A percentile compares a stretch with the other conserved stretches of the same genome.
These are phyloP conservation scores for Rhyzopertha dominica DNA, from an alignment of 1,140 invertebrate genomes.

Conservation along the genomic window DNA sequence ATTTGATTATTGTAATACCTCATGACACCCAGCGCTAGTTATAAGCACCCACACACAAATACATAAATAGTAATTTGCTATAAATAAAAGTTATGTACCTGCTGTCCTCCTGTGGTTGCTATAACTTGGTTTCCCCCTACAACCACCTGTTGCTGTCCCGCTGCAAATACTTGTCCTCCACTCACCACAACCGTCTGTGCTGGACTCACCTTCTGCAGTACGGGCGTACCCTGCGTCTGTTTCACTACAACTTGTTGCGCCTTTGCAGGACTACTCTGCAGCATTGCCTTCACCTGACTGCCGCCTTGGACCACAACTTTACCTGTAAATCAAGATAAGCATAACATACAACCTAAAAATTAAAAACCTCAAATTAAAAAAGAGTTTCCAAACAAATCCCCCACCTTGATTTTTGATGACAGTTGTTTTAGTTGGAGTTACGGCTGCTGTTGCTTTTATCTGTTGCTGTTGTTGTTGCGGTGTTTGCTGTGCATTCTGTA, in stretches of 20 bases:
- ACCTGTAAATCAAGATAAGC: too few relatives aligned
- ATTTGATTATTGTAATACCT: too few relatives aligned
- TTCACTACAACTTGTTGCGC: conserved; percentile 29
- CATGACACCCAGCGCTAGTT: too few relatives aligned
- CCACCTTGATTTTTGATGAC: conserved; percentile 22
- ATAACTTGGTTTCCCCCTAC: conserved; percentile 39
- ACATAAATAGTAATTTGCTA: too few relatives aligned
- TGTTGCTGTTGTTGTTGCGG: conserved; percentile 30
- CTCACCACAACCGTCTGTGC: conserved; percentile 28
- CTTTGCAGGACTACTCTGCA: conserved; percentile 15
- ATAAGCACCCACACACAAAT: too few relatives aligned
- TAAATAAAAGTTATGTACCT: conserved; percentile 21
- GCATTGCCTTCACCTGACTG: conserved; percentile 27
- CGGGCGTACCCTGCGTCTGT: conserved; percentile 22
- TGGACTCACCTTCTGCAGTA: conserved; percentile 30
- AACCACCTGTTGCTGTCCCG: conserved; percentile 39
- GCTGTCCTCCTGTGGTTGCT: conserved; percentile 30
- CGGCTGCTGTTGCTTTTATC: conserved; percentile 37
- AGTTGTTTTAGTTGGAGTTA: conserved; percentile 35
- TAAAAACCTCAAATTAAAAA: too few relatives aligned
- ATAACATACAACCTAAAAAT: too few relatives aligned
- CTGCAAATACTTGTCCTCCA: conserved; percentile 25
- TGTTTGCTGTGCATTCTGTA: conserved; percentile 20
- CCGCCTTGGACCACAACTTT: conserved; percentile 33
- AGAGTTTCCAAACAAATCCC: too few relatives aligned